These are phyloP conservation scores for Dryoscopus gambensis DNA, from an alignment of 2,113 vertebrate species.

Conservation along the genomic window DNA sequence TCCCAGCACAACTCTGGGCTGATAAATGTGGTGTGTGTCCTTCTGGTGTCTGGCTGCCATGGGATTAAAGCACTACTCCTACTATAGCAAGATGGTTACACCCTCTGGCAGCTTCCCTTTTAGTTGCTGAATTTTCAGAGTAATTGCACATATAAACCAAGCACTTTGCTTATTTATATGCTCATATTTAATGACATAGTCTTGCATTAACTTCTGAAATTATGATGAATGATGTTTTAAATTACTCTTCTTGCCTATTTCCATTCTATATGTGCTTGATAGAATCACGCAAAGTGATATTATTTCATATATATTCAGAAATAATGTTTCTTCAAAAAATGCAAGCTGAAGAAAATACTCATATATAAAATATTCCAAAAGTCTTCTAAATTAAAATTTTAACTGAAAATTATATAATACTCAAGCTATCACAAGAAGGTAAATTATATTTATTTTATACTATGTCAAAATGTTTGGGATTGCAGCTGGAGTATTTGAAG, in stretches of 20 bases:
- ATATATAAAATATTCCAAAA: conserved; percentile 49
- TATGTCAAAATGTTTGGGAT: neutral
- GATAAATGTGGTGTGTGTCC: neutral
- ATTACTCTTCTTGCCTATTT: conserved; percentile 46
- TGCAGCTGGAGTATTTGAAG: neutral
- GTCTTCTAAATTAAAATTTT: conserved; percentile 46
- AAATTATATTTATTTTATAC: conserved; percentile 43
- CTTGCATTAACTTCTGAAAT: conserved; percentile 26
- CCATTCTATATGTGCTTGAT: conserved; percentile 43
- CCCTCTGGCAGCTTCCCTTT: conserved; percentile 13
- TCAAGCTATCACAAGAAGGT: conserved; percentile 24
- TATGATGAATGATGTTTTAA: conserved; percentile 31
- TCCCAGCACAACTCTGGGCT: neutral
- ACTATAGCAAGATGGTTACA: neutral
- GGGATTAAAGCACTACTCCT: conserved; percentile 13
- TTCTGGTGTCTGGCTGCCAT: neutral
- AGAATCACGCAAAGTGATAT: conserved; percentile 18
- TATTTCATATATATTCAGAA: conserved; percentile 52
- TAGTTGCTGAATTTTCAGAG: conserved; percentile 37
- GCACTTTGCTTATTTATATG: conserved; percentile 44
- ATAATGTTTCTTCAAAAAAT: conserved; percentile 18
- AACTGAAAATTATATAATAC: conserved; percentile 26
- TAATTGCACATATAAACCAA: conserved; percentile 53
- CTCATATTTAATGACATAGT: conserved; percentile 40
- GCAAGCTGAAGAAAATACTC: neutral